These are phyloP conservation scores for Stenolophus ochropezus DNA, from an alignment of 2,888 invertebrate species.

Conservation along the genomic window DNA sequence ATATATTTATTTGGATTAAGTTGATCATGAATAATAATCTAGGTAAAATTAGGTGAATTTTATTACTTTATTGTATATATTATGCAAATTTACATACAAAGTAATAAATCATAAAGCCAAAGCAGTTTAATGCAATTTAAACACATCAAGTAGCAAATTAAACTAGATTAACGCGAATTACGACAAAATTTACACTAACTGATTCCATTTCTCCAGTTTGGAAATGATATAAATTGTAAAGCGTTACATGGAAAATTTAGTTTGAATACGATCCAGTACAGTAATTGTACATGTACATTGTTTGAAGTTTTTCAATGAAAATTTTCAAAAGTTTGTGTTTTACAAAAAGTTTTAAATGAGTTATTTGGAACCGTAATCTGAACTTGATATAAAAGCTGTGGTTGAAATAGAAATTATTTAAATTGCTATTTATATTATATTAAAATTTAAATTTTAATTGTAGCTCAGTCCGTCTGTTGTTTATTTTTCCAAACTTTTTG, in stretches of 20 bases:
- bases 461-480: not conserved
- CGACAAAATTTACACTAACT: not conserved
- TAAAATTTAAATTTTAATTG: not conserved
- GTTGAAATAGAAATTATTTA: constrained; percentile 28
- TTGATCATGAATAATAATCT: no score
- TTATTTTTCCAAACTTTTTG: not conserved
- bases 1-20: no score
- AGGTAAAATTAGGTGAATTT: no score
- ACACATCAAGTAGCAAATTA: not conserved
- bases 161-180: no score
- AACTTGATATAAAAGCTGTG: constrained; percentile 31
- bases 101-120: not conserved
- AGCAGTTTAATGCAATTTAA: not conserved
- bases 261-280: not conserved
- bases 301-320: not conserved
- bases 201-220: not conserved
- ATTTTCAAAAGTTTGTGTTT: constrained; percentile 15
- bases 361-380: constrained; percentile 37
- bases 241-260: not conserved
- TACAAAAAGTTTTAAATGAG: constrained; percentile 42
- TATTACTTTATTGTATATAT: no score
- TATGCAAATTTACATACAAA: no score
- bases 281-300: constrained; percentile 14
- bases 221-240: not conserved
- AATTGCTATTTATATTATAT: constrained; percentile 18